Conservation (phyloP, 2,113 vertebrate species). For the Microcebus griseorufus region DNA sequence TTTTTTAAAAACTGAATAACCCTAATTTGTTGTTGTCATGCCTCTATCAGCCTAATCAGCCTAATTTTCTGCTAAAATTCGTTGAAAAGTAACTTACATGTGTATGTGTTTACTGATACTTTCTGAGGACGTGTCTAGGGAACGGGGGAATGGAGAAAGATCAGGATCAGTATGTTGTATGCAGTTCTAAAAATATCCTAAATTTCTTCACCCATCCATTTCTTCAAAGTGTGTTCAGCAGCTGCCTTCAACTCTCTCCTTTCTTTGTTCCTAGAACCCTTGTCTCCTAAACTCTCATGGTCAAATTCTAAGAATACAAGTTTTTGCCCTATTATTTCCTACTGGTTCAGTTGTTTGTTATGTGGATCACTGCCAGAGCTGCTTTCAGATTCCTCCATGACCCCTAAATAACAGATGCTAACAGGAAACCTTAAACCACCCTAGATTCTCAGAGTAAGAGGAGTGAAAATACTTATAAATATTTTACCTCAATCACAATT, state of each 20-base stretch:
- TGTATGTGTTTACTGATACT: background rate
- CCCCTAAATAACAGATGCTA: background rate
- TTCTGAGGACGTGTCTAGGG: background rate
- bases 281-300: background rate
- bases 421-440: background rate
- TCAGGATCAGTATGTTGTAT: background rate
- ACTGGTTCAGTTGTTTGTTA: background rate
- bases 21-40: background rate
- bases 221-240: background rate
- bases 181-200: background rate
- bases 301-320: background rate
- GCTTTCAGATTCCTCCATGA: background rate
- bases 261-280: background rate
- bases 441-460: background rate
- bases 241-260: background rate
- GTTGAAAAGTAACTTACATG: background rate
- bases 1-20: background rate
- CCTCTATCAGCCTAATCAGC: background rate
- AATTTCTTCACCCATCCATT: background rate
- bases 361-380: background rate
- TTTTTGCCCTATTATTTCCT: background rate
- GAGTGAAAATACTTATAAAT: background rate
- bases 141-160: background rate
- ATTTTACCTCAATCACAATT: background rate
- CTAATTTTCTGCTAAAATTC: background rate